These are phyloP conservation scores for Rhyacophila evoluta DNA, from an alignment of 2,888 invertebrate genomes.

Conservation along the genomic window DNA sequence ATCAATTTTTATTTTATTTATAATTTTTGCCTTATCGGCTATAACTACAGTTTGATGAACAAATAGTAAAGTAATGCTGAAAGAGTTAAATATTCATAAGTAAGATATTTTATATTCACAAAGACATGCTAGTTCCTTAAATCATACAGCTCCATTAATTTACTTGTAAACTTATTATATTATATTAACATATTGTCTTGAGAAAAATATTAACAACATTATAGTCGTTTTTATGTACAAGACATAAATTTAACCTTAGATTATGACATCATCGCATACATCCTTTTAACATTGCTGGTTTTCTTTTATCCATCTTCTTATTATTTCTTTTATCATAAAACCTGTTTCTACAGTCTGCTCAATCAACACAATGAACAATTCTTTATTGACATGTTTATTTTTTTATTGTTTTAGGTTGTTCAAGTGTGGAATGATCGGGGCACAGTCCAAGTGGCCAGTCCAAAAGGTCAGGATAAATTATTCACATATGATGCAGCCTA, in stretches of 20 bases:
- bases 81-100: too few species aligned
- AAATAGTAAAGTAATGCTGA: too few species aligned
- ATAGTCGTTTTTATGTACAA: not conserved
- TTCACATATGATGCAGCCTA: constrained; percentile 99
- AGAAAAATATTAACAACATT: too few species aligned
- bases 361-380: not conserved
- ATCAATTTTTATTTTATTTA: too few species aligned
- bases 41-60: too few species aligned
- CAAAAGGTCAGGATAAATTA: constrained; percentile 87
- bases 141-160: too few species aligned
- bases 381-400: not conserved
- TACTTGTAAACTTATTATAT: too few species aligned
- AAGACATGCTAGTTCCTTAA: not conserved
- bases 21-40: not conserved
- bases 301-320: not conserved
- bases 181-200: not conserved
- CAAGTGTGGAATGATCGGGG: constrained; percentile 88
- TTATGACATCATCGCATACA: not conserved
- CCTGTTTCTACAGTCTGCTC: not conserved
- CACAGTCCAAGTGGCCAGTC: constrained; percentile 90
- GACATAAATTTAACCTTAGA: not conserved
- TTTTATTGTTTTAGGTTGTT: constrained; percentile 72
- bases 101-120: not conserved
- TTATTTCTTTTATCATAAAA: not conserved
- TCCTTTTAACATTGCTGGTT: not conserved